Base-by-base conservation (phyloP, 2,888 invertebrate species). In the Rhabditoides inermis region DNA sequence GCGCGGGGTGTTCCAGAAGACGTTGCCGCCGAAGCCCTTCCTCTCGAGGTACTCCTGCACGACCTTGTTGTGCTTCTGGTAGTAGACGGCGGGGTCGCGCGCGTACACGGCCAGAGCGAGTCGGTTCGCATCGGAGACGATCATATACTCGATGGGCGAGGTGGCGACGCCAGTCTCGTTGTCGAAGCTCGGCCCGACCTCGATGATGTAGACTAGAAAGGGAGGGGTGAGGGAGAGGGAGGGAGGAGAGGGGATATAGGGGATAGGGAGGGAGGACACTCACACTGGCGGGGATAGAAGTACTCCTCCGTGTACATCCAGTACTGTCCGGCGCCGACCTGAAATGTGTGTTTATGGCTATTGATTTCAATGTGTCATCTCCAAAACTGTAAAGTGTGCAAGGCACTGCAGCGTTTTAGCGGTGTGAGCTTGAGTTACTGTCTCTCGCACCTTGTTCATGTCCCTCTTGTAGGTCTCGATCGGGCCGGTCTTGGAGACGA, bases 221-320 rank as follows among this genome's bases (percentile, higher is more conserved):
- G 20, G 0, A 15, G 10, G n/a, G 7, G 32, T 15, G 15, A 32
- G 32, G 15, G 15, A 32, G 15, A 32, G 15, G 32, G 7, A 10
- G 32, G 32, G 10, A 32, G 7, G 7, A 10, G 7, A 10, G 32
- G 10, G 32, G 15, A 10, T 10, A 32, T 32, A 32, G 15, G 15
- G 32, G 36, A 35, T 35, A 22, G 39, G 15, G 25, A 15, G 23
- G 18, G 12, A n/a, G n/a, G 23, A 22, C n/a, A 51, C 65, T 53
- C 53, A 76, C 76, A 74, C 62, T 76, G 76, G 60, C 70, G 60
- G 23, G 76, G 76, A 53, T 76, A 76, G 63, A 76, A 76, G 56
- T 76, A 76, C 52, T 76, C 76, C 58, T 76, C 75, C 23, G 76
- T 76, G 62, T 76, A 76, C 72, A 77, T 76, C 76, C 76, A 76